phyloP scores from a whole-genome alignment of 1,140 invertebrate genomes.

The Pectinophora gossypiella region DNA sequence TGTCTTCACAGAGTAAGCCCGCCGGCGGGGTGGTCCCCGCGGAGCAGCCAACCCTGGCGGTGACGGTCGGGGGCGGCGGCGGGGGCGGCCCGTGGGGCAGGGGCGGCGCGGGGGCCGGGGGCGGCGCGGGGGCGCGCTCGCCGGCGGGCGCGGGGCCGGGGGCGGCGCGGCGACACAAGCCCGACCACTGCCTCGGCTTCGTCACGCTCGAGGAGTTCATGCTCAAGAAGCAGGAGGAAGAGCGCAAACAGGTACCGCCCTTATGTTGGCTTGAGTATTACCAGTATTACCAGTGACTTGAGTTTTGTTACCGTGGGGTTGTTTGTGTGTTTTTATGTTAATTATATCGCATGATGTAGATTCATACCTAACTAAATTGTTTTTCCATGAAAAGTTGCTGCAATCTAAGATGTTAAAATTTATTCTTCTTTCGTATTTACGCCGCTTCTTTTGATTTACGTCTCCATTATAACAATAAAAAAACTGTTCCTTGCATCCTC shows the following conservation, averaged over 20 bases:
- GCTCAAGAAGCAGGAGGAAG: conserved; percentile 82
- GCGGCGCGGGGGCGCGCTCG: background rate
- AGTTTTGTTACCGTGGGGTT: no score
- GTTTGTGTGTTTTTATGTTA: no score
- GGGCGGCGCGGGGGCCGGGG: background rate
- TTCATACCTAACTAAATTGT: no score
- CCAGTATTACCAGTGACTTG: no score
- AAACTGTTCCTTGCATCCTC: no score
- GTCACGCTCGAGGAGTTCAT: conserved; percentile 84
- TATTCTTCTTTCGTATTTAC: no score
- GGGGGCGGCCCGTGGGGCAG: conserved; percentile 54
- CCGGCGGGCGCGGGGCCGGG: background rate
- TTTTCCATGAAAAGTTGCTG: no score
- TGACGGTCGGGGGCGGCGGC: conserved; percentile 75
- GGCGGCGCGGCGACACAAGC: background rate
- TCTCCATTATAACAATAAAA: no score
- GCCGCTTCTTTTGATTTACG: no score
- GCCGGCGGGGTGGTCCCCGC: conserved; percentile 32
- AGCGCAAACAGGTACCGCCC: conserved; percentile 78
- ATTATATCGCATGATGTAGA: no score
- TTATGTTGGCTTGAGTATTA: no score
- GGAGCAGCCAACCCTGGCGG: conserved; percentile 79
- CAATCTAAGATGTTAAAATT: no score
- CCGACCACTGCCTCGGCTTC: conserved; percentile 17
- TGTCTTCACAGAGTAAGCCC: conserved; percentile 25